These are phyloP conservation scores for Alosa alosa DNA, from an alignment of 2,113 vertebrate species.

Conservation along the genomic window DNA sequence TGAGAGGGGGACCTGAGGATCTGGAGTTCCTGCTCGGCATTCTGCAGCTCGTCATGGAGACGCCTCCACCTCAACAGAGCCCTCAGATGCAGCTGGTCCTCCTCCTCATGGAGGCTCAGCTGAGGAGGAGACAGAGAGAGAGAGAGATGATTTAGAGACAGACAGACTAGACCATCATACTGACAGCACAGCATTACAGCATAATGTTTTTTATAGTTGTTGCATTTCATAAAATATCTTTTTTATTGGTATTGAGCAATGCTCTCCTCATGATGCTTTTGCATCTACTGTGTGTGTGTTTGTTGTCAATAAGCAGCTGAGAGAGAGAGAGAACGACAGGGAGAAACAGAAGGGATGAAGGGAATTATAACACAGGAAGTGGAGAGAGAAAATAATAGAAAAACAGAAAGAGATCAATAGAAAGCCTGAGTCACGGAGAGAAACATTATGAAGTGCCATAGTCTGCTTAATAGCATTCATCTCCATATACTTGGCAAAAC, in stretches of 20 bases:
- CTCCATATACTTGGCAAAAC: not conserved
- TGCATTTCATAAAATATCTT: constrained; percentile 1
- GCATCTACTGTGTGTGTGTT: not conserved
- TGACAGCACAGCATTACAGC: not conserved
- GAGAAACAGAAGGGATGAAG: not conserved
- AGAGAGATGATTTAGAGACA: not conserved
- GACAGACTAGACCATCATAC: not conserved
- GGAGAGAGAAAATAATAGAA: not conserved
- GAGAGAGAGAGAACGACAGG: not conserved
- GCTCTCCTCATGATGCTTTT: not conserved
- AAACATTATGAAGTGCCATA: constrained; percentile 4
- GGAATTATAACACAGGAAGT: not conserved
- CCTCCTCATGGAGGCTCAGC: constrained; percentile 70
- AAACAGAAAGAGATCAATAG: constrained; percentile 4
- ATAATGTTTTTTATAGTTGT: not conserved
- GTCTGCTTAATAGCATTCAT: not conserved
- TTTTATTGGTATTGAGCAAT: not conserved
- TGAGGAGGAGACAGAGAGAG: constrained; percentile 50
- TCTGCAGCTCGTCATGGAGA: constrained; percentile 85
- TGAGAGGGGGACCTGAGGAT: constrained; percentile 79
- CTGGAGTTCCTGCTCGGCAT: constrained; percentile 86
- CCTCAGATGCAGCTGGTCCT: constrained; percentile 79
- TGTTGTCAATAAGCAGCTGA: not conserved
- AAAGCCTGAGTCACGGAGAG: not conserved
- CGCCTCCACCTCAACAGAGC: constrained; percentile 83